Percentiles rank a stretch among this genome's conserved stretches.
Evolutionary conservation across 2,888 invertebrate genomes (phyloP).

Genomic region (Thera britannica): DNA sequence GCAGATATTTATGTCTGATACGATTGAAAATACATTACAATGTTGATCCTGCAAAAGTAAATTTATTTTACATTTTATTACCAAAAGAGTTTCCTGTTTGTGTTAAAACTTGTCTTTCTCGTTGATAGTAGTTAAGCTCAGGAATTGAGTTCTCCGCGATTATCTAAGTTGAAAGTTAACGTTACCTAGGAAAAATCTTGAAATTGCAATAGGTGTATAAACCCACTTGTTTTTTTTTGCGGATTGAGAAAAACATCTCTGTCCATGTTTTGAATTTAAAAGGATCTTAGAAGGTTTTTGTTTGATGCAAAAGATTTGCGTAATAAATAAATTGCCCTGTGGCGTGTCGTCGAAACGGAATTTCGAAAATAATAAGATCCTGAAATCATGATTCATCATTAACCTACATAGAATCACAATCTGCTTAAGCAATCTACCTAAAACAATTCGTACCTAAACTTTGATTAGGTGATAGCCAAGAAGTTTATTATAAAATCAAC

Average conservation of each 20-base stretch:
- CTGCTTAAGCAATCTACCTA: too few species aligned
- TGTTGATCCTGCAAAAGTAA: conserved; percentile 18
- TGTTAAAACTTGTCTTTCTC: conserved; percentile 19
- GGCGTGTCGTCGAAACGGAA: too few species aligned
- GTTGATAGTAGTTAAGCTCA: conserved; percentile 18
- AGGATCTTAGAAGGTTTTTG: not conserved
- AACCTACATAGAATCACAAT: too few species aligned
- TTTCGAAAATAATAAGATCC: too few species aligned
- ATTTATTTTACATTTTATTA: conserved; percentile 22
- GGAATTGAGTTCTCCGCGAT: conserved; percentile 10
- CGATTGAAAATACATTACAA: conserved; percentile 13
- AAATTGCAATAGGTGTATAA: conserved; percentile 1
- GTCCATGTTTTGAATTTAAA: not conserved
- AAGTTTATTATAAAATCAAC: too few species aligned
- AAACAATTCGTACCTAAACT: too few species aligned
- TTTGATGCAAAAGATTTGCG: not conserved
- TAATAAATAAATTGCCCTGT: not conserved
- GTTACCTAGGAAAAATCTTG: conserved; percentile 10
- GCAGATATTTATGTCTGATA: conserved; percentile 6
- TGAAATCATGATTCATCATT: too few species aligned
- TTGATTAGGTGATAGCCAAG: too few species aligned
- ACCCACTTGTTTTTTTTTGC: conserved; percentile 5
- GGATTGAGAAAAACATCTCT: not conserved
- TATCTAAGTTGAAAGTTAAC: conserved; percentile 22
- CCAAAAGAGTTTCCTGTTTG: conserved; percentile 22